Base-by-base conservation (phyloP, 2,888 invertebrate genomes). In the Phengaris alcon region DNA sequence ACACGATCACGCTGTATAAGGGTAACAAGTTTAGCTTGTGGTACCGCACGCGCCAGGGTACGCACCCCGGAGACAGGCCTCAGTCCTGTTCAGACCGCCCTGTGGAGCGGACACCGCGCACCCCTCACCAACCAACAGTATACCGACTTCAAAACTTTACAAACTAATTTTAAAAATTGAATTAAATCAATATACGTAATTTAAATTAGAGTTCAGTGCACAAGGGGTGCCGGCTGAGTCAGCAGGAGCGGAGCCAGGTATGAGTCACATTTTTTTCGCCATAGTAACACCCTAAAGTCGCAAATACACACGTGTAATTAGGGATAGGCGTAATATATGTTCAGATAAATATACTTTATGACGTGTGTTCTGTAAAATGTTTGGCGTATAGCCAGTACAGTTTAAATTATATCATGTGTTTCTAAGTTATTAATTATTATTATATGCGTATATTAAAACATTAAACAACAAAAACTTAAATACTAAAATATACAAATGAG, bases 231-330 rank as follows among this genome's bases (percentile, higher is more conserved):
- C 83, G 89, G 89, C 87, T 88, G 89, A 91, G 85, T 89, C 89
- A 91, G 88, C 88, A 86, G 88, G 87, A 89, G 83, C 87, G 86
- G 84, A 79, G 82, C 78, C 83, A 91, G 91, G 92, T 91, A 87
- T 88, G 92, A 92, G 86, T 91, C 92, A 91, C 82, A 85, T 83
- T 78, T 84, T 82, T 86, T 86, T 90, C 84, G 85, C 88, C 91
- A 92, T 93, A 93, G 92, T 89, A 92, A 93, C 93, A 82, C 93
- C 92, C 91, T 86, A 82, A 79, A 85, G 84, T 84, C 74, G 78
- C 78, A 79, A 82, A 80, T 80, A 80, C 76, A 70, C 77, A 76
- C 52, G 77, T 77, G 73, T 76, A 75, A 75, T 59, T 59, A 74
- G 74, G 75, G 75, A 44, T 72, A 72, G 54, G 54, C 72, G n/a